Conservation (phyloP, 2,113 vertebrate species). For the Turdus rufiventris region DNA sequence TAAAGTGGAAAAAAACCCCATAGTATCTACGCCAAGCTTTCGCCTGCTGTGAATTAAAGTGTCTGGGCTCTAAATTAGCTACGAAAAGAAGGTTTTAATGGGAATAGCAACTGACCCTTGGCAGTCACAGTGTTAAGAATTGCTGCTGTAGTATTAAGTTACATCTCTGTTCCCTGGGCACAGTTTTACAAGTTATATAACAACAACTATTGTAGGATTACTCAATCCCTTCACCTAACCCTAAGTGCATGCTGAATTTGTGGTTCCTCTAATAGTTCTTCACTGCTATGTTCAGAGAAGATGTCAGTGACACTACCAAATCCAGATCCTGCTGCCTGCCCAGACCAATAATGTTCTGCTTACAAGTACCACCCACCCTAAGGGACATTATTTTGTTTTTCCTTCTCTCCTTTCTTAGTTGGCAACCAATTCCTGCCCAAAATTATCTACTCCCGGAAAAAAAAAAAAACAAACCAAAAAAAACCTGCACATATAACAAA, state of each 20-base stretch:
- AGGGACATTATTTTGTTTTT: conserved; percentile 65
- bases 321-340: conserved; percentile 34
- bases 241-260: conserved; percentile 66
- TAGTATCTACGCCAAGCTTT: conserved; percentile 9
- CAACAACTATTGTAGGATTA: conserved; percentile 57
- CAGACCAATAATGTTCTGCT: conserved; percentile 31
- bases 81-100: conserved; percentile 55
- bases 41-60: conserved; percentile 48
- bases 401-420: conserved; percentile 43
- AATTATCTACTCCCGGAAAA: conserved; percentile 61
- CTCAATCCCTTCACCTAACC: conserved; percentile 62
- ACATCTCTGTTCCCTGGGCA: conserved; percentile 49
- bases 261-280: conserved; percentile 54
- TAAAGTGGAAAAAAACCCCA: not conserved
- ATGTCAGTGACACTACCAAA: conserved; percentile 43
- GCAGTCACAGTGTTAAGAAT: conserved; percentile 23
- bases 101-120: conserved; percentile 64
- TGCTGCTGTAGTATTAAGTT: conserved; percentile 61
- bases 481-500: conserved; percentile 57
- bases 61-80: conserved; percentile 64
- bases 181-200: conserved; percentile 62
- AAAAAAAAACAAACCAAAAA: too few relatives aligned
- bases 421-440: conserved; percentile 56
- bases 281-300: conserved; percentile 17
- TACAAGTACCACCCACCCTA: conserved; percentile 39